These are phyloP conservation scores for Chionomys nivalis DNA, from an alignment of 2,113 vertebrate species.

Conservation along the genomic window DNA sequence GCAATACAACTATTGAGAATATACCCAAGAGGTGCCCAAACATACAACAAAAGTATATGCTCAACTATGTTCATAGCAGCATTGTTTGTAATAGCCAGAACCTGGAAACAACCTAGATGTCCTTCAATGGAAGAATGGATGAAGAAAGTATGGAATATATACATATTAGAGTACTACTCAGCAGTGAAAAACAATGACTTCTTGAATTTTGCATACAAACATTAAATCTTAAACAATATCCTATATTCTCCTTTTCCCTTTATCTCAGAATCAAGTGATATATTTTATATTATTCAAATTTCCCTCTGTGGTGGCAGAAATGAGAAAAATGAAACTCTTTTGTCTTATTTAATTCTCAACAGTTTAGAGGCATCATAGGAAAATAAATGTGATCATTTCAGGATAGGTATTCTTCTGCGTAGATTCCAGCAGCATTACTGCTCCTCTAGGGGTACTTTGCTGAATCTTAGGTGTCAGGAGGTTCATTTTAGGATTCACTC, in stretches of 20 bases:
- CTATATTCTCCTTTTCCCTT: background rate
- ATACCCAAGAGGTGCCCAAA: too few relatives aligned
- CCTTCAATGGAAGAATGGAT: too few relatives aligned
- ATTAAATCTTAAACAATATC: background rate
- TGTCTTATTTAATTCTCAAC: background rate
- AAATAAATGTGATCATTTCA: background rate
- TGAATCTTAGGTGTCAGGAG: background rate
- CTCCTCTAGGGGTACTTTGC: background rate
- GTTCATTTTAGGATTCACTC: background rate
- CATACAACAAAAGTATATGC: too few relatives aligned
- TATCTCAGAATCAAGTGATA: background rate
- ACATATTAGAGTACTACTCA: too few relatives aligned
- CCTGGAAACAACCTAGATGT: too few relatives aligned
- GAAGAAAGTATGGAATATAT: too few relatives aligned
- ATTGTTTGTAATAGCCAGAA: too few relatives aligned
- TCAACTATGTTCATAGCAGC: too few relatives aligned
- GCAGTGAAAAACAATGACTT: too few relatives aligned
- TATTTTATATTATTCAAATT: background rate
- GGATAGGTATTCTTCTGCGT: background rate
- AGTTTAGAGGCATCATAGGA: background rate
- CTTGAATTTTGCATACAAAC: too few relatives aligned
- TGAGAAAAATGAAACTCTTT: background rate
- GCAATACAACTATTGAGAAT: too few relatives aligned
- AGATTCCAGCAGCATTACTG: background rate
- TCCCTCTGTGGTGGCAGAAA: background rate